Evolutionary conservation across 2,797 vertebrate species (phyloP), one percentile per base, ranked within the genome.

Genomic region (Cercopithecus hamlyni): DNA sequence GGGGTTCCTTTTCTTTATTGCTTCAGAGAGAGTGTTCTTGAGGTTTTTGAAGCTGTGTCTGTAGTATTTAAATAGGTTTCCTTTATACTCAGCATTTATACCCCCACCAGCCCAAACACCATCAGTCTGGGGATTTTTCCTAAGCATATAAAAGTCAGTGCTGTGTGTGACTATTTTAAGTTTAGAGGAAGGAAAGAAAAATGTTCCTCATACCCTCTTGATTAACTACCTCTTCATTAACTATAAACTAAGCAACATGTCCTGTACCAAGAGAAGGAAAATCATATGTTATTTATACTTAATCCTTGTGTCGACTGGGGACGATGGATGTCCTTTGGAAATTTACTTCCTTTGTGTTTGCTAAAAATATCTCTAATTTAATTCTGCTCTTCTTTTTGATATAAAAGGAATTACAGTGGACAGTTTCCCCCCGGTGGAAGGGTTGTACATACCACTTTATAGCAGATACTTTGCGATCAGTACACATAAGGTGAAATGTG

Each of bases 351-450:
- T 96, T 93, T 97, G 55, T 97, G 88, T 96, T 94, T 94, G 81
- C 96, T 97, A 96, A 97, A 97, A 97, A 97, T 97, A 97, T 13
- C 52, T 84, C 45, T 95, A 79, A 97, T 82, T 97, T 95, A 96
- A 96, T 96, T 94, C 57, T 96, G 19, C 33, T 48, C 33, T 85
- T 88, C 87, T 82, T 95, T 96, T 89, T 88, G 52, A 97, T 96
- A 93, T 94, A 80, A 95, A 95, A 94, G 57, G 45, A 93, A 77
- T 64, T 87, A 67, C 72, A 92, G 58, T 96, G 67, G 58, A 88
- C 39, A 89, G 33, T 94, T 95, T 33, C 77, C 12, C 15, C 77
- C n/a, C 64, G 26, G 67, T 87, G 81, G 83, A 96, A 96, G 43
- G 33, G 50, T 90, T 93, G 11, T 50, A 77, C 6, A 7, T 75